Conservation (phyloP, 2,113 vertebrate species). For the Camelus dromedarius region DNA sequence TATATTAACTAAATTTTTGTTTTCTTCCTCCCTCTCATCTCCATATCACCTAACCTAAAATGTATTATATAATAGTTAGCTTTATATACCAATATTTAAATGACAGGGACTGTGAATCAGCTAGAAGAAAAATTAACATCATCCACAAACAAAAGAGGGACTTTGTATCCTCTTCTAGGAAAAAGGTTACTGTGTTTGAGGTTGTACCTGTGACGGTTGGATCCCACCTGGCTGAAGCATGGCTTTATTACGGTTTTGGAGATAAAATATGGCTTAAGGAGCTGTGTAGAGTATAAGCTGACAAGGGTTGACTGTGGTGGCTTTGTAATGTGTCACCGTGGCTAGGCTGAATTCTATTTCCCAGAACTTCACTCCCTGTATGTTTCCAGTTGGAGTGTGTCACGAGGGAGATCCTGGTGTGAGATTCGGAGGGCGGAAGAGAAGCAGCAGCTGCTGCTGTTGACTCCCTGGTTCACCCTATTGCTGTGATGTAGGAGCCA, state of each 20-base stretch:
- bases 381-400: neutral
- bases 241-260: neutral
- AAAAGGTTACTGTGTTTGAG: neutral
- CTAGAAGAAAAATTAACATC: neutral
- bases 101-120: neutral
- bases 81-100: constrained; percentile 11
- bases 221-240: neutral
- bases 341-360: neutral
- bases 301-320: neutral
- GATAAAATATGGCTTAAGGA: constrained; percentile 5
- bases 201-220: neutral
- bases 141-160: neutral
- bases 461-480: neutral
- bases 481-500: too few relatives aligned
- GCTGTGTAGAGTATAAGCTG: neutral
- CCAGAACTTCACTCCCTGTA: neutral
- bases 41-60: neutral
- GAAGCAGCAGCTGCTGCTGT: neutral
- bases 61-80: neutral
- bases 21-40: neutral
- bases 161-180: neutral
- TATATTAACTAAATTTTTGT: neutral
- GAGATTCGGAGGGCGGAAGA: neutral
- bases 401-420: neutral
- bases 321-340: neutral